Conservation (phyloP, 2,113 vertebrate species). For the Leuciscus idus region DNA sequence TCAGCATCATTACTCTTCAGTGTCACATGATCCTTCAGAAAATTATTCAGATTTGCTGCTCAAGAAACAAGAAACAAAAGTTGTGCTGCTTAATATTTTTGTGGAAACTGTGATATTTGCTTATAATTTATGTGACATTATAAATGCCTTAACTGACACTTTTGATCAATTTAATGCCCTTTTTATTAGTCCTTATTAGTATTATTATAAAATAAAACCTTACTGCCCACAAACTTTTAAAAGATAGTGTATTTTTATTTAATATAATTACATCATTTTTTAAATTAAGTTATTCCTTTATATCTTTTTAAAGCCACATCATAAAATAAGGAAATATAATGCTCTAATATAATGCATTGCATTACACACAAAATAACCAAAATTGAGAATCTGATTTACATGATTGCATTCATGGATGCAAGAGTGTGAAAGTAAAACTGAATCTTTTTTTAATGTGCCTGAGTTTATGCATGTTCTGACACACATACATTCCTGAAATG, state of each 20-base stretch:
- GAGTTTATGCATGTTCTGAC: conserved; percentile 31
- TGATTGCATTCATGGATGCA: not conserved
- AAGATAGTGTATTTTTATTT: not conserved
- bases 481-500: conserved; percentile 37
- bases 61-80: not conserved
- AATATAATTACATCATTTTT: not conserved
- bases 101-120: not conserved
- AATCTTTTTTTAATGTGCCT: conserved; percentile 30
- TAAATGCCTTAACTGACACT: not conserved
- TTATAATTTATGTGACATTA: not conserved
- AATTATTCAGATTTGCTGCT: not conserved
- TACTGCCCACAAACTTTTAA: not conserved
- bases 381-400: not conserved
- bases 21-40: not conserved
- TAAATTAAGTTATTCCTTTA: no score
- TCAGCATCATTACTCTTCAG: not conserved
- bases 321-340: no score
- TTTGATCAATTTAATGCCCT: not conserved
- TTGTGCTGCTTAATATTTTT: not conserved
- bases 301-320: no score
- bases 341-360: no score
- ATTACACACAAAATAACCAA: no score
- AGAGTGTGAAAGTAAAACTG: not conserved
- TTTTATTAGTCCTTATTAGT: no score
- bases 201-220: no score